Percentiles rank a stretch among this genome's conserved stretches.
These are phyloP conservation scores for Pinctada fucata DNA, from an alignment of 2,888 invertebrate genomes.

Conservation along the genomic window DNA sequence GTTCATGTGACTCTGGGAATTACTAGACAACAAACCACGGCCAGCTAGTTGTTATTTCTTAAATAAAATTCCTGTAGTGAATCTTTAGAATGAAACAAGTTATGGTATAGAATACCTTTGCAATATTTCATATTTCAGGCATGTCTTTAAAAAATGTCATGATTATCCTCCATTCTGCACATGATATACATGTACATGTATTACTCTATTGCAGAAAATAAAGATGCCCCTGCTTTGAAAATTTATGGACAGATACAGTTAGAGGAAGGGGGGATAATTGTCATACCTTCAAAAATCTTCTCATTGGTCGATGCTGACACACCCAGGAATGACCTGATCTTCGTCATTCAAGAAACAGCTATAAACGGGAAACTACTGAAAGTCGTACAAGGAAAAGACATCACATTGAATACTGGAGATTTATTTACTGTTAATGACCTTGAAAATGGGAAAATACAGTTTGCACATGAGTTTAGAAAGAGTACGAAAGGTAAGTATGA, in stretches of 20 bases:
- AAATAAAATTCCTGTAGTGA: no score
- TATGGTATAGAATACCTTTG: no score
- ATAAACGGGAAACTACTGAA: conserved; percentile 57
- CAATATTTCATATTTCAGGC: no score
- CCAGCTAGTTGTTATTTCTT: no score
- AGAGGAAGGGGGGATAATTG: conserved; percentile 46
- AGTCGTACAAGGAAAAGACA: conserved; percentile 53
- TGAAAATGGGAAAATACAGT: conserved; percentile 53
- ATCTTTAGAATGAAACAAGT: no score
- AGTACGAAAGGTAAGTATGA: conserved; percentile 44
- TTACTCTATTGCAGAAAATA: conserved; percentile 48
- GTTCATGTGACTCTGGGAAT: no score
- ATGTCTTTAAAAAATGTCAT: no score
- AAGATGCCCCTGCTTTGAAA: conserved; percentile 51
- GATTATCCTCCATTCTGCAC: no score
- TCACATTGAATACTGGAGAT: conserved; percentile 50
- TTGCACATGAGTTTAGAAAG: conserved; percentile 46
- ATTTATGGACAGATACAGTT: conserved; percentile 54
- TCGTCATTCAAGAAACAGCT: conserved; percentile 51
- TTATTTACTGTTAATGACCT: conserved; percentile 56
- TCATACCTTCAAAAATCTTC: conserved; percentile 50
- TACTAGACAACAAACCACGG: no score
- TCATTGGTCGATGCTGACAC: conserved; percentile 63
- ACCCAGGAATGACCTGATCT: conserved; percentile 48
- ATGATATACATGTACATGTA: no score